Base-by-base conservation (phyloP, 1,140 invertebrate species). In the Coptotermes formosanus region DNA sequence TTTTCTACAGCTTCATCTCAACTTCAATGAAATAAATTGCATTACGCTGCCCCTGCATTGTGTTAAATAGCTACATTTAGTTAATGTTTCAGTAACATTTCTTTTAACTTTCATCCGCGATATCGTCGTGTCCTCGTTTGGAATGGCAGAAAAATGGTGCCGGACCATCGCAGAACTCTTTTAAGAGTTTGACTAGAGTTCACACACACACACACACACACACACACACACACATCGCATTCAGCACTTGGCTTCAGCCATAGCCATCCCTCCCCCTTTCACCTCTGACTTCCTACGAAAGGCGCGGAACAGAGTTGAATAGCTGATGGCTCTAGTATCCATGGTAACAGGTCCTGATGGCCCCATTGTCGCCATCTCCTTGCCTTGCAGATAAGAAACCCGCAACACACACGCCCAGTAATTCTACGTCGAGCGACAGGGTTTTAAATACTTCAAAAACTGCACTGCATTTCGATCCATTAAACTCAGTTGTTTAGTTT, bases 241-340 rank as follows among this genome's bases (percentile, higher is more conserved):
- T 75, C 4, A 6, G 25, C 3, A 75, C 64, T 75, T 75, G 64
- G 64, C 64, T 75, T n/a, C 25, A 75, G 12, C 25, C 64, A 75
- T 1, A 75, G 16, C n/a, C 64, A 2, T 25, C 14, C n/a, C 25
- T 16, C 25, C n/a, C 25, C 14, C 64, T 3, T 25, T 30, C 25
- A 9, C 64, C 25, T 3, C 25, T 75, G 8, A 38, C 38, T 38
- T n/a, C n/a, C 64, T 75, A n/a, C n/a, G 25, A 30, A 75, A 75
- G n/a, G 64, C 30, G 64, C 30, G 64, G 64, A 30, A 30, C 11
- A 30, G 64, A 75, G 64, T 30, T 16, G 25, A 75, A 8, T 75
- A 75, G 64, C n/a, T 75, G 64, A 75, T 75, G 64, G 64, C 64
- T 75, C 25, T 55, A n/a, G 64, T 75, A 75, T 75, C 64, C 64